phyloP scores from a whole-genome alignment of 2,113 vertebrate species.

The Galbula dea region DNA sequence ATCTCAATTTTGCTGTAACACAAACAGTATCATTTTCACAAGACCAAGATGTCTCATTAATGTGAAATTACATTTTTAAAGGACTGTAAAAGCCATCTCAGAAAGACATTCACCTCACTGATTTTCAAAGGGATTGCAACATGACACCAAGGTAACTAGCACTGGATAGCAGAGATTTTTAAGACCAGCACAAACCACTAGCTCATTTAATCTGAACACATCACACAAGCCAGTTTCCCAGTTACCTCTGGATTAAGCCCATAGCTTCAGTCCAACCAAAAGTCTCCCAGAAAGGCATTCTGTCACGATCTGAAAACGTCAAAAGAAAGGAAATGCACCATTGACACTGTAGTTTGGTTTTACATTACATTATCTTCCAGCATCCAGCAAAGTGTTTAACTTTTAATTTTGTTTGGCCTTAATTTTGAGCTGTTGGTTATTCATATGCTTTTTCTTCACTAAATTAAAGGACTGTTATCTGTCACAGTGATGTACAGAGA shows the following conservation, averaged over 20 bases:
- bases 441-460: not conserved
- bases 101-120: not conserved
- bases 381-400: not conserved
- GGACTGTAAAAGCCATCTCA: not conserved
- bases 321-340: not conserved
- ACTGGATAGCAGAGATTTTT: not conserved
- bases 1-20: not conserved
- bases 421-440: not conserved
- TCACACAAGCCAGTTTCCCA: not conserved
- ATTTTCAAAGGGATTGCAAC: not conserved
- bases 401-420: not conserved
- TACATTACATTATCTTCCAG: not conserved
- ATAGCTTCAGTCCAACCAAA: not conserved
- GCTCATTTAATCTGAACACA: not conserved
- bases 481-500: not conserved
- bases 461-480: not conserved
- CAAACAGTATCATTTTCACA: not conserved
- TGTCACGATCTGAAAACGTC: not conserved
- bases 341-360: not conserved
- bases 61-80: not conserved
- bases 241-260: not conserved
- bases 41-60: not conserved
- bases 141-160: not conserved
- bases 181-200: not conserved
- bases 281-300: not conserved